Evolutionary conservation across 2,113 vertebrate species (phyloP).

Genomic region (Rhizomys pruinosus): DNA sequence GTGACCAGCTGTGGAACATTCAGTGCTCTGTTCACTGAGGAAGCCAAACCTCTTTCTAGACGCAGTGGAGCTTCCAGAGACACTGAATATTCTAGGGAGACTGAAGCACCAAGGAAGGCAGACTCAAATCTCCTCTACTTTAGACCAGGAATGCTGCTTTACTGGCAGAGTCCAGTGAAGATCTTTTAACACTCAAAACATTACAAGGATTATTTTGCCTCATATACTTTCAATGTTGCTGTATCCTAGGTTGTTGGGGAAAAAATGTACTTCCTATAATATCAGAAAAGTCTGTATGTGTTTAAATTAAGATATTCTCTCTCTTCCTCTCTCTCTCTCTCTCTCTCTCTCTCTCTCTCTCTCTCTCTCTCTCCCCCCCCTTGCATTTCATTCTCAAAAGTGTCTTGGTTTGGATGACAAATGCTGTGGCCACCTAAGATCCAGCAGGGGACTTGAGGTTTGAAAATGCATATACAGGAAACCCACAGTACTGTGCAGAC

Average conservation of each 20-base stretch:
- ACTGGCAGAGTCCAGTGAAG: background rate
- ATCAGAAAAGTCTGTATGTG: background rate
- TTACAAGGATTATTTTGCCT: background rate
- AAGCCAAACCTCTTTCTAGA: accelerated
- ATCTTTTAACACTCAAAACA: background rate
- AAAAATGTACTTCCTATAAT: background rate
- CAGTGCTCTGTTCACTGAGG: accelerated
- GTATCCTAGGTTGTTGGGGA: background rate
- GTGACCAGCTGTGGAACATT: accelerated
- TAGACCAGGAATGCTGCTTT: background rate
- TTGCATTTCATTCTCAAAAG: background rate
- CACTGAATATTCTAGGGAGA: background rate
- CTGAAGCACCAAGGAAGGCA: background rate
- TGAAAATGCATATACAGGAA: background rate
- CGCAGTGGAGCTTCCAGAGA: accelerated
- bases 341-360: background rate
- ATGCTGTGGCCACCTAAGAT: background rate
- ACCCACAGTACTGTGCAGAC: background rate
- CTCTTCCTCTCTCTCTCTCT: background rate
- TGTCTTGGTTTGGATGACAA: background rate
- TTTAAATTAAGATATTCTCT: background rate
- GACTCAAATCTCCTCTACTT: background rate
- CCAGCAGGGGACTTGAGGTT: background rate
- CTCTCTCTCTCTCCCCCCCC: background rate
- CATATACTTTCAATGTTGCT: background rate